Percentiles rank a stretch among this genome's conserved stretches.
These are phyloP conservation scores for Sesamia inferens DNA, from an alignment of 2,888 invertebrate species.

Conservation along the genomic window DNA sequence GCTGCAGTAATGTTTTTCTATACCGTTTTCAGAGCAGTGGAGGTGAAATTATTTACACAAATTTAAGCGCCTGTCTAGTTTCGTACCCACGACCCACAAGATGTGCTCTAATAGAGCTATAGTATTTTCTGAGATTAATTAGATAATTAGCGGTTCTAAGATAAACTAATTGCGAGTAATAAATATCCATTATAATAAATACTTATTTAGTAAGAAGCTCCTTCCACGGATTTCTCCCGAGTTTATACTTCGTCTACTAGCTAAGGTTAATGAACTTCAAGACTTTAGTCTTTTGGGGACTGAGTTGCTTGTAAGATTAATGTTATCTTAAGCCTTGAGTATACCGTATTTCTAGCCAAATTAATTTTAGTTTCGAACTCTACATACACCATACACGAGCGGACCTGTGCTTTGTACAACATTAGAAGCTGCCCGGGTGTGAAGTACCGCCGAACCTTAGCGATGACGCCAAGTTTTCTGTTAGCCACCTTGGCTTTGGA, in stretches of 20 bases:
- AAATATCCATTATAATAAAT: slow-evolving; percentile 26
- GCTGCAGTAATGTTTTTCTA: too few species aligned
- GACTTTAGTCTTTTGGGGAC: neutral
- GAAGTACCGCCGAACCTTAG: too few species aligned
- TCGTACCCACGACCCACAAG: neutral
- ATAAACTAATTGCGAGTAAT: slow-evolving; percentile 28
- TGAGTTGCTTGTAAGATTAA: neutral
- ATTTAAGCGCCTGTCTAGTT: neutral
- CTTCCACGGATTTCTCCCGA: slow-evolving; percentile 17
- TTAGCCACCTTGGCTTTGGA: too few species aligned
- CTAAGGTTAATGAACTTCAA: slow-evolving; percentile 11
- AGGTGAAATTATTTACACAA: neutral
- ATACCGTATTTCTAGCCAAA: neutral
- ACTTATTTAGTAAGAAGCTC: slow-evolving; percentile 15
- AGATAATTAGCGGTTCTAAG: slow-evolving; percentile 17
- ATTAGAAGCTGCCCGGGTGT: too few species aligned
- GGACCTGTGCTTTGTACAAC: too few species aligned
- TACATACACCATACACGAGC: too few species aligned
- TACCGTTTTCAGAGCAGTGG: neutral
- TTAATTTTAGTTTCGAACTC: neutral
- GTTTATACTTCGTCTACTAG: slow-evolving; percentile 1
- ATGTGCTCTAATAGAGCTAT: neutral
- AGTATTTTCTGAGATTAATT: slow-evolving; percentile 17
- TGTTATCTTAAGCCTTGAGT: neutral
- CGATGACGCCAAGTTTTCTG: too few species aligned